phyloP scores from a whole-genome alignment of 1,140 invertebrate genomes.

The Listronotus bonariensis region DNA sequence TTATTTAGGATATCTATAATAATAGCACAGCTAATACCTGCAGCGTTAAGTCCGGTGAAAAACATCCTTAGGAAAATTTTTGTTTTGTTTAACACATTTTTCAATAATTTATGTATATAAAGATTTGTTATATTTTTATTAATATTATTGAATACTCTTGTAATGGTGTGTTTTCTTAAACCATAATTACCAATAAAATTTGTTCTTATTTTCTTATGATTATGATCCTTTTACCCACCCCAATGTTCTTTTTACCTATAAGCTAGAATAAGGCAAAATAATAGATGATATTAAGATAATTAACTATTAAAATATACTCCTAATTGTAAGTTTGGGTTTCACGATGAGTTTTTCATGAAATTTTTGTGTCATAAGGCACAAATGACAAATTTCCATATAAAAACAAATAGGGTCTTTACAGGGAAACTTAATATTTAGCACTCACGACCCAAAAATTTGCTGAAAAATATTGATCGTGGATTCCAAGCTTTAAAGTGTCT shows the following conservation, averaged over 20 bases:
- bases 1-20: conserved; percentile 22
- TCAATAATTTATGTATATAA: conserved; percentile 35
- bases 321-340: too few relatives aligned
- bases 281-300: background rate
- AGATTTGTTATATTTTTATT: conserved; percentile 38
- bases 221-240: background rate
- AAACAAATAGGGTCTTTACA: too few relatives aligned
- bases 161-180: conserved; percentile 28
- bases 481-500: too few relatives aligned
- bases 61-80: conserved; percentile 6
- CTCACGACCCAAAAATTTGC: too few relatives aligned
- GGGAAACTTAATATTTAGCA: too few relatives aligned
- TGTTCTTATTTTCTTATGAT: conserved; percentile 15
- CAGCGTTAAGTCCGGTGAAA: conserved; percentile 13
- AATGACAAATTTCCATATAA: too few relatives aligned
- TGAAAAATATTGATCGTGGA: too few relatives aligned
- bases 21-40: conserved; percentile 28
- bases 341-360: too few relatives aligned
- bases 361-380: too few relatives aligned
- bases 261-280: too few relatives aligned
- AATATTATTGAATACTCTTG: conserved; percentile 30
- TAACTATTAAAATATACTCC: too few relatives aligned
- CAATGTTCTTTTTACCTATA: conserved; percentile 1
- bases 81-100: conserved; percentile 13
- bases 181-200: conserved; percentile 16